A percentile compares a stretch with the other conserved stretches of the same genome.
phyloP scores from a whole-genome alignment of 2,888 invertebrate species.

The Drosophila eohydei region DNA sequence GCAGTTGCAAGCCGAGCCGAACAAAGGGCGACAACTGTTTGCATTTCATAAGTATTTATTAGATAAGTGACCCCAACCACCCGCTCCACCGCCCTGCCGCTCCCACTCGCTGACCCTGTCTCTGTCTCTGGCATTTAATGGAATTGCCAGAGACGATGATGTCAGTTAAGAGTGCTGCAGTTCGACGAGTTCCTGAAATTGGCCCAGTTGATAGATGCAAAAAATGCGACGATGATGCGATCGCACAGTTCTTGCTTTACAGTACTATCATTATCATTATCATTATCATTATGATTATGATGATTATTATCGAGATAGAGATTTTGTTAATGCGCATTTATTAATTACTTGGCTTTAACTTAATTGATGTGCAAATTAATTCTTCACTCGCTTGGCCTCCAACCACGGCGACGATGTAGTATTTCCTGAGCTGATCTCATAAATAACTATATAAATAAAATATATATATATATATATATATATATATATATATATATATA shows the following conservation, averaged over 20 bases:
- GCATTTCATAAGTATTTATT: constrained; percentile 40
- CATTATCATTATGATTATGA: background rate
- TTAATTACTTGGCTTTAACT: constrained; percentile 36
- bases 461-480: background rate
- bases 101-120: background rate
- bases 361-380: constrained; percentile 60
- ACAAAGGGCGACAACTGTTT: constrained; percentile 62
- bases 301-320: background rate
- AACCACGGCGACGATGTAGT: constrained; percentile 7
- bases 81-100: background rate
- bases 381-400: constrained; percentile 29
- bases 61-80: constrained; percentile 36
- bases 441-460: constrained; percentile 5
- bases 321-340: constrained; percentile 35
- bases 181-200: constrained; percentile 24
- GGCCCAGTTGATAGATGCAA: constrained; percentile 35
- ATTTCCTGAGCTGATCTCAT: constrained; percentile 57
- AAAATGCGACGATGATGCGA: constrained; percentile 6
- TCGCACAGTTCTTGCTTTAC: constrained; percentile 3
- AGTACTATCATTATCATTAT: constrained; percentile 1
- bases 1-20: constrained; percentile 22
- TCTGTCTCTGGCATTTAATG: constrained; percentile 30
- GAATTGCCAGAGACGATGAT: constrained; percentile 45
- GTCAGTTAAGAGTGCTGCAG: constrained; percentile 34
- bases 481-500: background rate